Evolutionary conservation across 35 echinoderm and acorn worm species (phyloP).

Genomic region (Holothuria glaberrima): DNA sequence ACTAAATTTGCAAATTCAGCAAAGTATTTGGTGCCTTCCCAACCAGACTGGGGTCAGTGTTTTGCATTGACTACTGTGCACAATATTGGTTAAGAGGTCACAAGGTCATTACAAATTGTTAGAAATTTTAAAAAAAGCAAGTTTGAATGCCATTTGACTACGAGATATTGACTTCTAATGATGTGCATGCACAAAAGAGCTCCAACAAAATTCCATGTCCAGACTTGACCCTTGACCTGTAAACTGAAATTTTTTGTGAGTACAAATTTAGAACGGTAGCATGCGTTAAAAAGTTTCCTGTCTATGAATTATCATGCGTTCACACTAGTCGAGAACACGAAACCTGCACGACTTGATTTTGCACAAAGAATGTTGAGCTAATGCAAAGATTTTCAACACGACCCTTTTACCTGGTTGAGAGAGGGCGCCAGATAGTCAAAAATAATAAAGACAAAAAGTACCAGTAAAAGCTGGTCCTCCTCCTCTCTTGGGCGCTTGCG

Average conservation of each 20-base stretch:
- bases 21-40: conserved; percentile 55
- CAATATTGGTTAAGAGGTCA: conserved; percentile 55
- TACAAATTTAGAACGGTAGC: conserved; percentile 33
- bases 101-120: conserved; percentile 50
- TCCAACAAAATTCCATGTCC: conserved; percentile 20
- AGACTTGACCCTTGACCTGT: conserved; percentile 51
- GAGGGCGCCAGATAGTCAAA: conserved; percentile 45
- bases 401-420: conserved; percentile 39
- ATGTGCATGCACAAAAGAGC: conserved; percentile 59
- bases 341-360: conserved; percentile 39
- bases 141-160: conserved; percentile 59
- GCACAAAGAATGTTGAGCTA: conserved; percentile 25
- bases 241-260: conserved; percentile 55
- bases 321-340: conserved; percentile 41
- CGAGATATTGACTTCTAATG: conserved; percentile 44
- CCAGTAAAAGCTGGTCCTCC: conserved; percentile 94
- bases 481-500: conserved; percentile 94
- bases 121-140: conserved; percentile 41
- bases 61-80: conserved; percentile 52
- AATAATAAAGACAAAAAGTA: conserved; percentile 83
- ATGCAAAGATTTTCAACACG: conserved; percentile 42
- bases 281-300: conserved; percentile 46
- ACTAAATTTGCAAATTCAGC: conserved; percentile 43
- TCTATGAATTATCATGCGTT: conserved; percentile 39
- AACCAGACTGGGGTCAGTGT: conserved; percentile 63